A percentile compares a stretch with the other conserved stretches of the same genome.
phyloP scores from a whole-genome alignment of 2,888 invertebrate species.

The Tanypteryx hageni region DNA sequence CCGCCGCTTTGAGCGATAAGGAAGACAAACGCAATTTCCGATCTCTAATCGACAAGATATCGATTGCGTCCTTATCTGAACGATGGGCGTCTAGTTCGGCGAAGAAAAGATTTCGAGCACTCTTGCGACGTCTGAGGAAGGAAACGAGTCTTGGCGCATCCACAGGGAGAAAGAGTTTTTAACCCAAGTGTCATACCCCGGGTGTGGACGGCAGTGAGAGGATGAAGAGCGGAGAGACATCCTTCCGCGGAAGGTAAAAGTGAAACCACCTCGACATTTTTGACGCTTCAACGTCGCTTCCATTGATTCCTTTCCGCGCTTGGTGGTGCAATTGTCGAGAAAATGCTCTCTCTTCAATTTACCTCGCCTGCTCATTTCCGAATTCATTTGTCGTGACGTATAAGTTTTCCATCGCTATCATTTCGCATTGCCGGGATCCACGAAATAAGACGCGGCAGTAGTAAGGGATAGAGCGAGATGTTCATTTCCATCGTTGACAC shows the following conservation, averaged over 20 bases:
- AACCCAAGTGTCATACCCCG: background rate
- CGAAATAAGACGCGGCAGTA: no score
- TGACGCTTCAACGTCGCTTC: no score
- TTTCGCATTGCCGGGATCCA: no score
- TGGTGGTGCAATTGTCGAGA: no score
- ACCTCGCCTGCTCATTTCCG: no score
- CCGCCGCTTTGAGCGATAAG: background rate
- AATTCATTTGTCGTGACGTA: no score
- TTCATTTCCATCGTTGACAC: no score
- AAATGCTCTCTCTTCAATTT: no score
- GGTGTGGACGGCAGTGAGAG: background rate
- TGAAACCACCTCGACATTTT: background rate
- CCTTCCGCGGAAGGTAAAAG: constrained; percentile 1
- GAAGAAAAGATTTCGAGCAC: background rate
- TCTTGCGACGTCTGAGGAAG: background rate
- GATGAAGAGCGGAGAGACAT: constrained; percentile 1
- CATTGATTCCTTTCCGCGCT: no score
- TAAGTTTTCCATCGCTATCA: no score
- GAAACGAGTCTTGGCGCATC: background rate
- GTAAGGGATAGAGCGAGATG: no score
- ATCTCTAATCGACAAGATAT: background rate
- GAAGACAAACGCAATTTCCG: background rate
- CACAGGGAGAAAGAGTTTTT: background rate
- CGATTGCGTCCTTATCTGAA: background rate
- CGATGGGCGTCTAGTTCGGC: background rate